These are phyloP conservation scores for Rhopalosiphum nymphaeae DNA, from an alignment of 2,888 invertebrate genomes.

Conservation along the genomic window DNA sequence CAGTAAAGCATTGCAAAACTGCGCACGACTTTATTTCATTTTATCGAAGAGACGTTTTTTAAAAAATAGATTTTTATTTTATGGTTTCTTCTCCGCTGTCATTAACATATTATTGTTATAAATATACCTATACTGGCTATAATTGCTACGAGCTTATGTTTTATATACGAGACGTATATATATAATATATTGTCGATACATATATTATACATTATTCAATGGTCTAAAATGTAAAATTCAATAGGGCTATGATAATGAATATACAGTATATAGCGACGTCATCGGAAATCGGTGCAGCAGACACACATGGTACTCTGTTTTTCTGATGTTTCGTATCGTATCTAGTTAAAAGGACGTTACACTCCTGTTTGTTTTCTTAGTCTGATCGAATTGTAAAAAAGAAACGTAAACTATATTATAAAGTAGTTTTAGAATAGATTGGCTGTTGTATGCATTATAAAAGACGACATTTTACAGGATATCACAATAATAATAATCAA, in stretches of 20 bases:
- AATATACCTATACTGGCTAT: slow-evolving; percentile 6
- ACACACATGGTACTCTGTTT: neutral
- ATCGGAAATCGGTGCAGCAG: neutral
- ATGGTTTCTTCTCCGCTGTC: neutral
- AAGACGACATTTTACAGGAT: neutral
- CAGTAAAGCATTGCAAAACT: neutral
- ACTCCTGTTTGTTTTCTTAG: neutral
- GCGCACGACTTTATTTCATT: slow-evolving; percentile 29
- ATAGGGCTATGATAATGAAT: neutral
- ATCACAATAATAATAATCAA: neutral
- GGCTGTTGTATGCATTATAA: neutral
- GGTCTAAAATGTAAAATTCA: slow-evolving; percentile 58
- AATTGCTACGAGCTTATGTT: neutral
- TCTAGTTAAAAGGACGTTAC: neutral
- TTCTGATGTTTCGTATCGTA: neutral
- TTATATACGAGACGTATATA: neutral
- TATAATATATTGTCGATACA: neutral
- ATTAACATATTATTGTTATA: slow-evolving; percentile 31
- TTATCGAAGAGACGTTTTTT: neutral
- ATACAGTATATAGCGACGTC: neutral
- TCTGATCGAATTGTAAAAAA: neutral
- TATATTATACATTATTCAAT: slow-evolving; percentile 46
- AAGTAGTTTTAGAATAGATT: neutral
- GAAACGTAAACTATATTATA: neutral
- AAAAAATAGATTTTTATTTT: slow-evolving; percentile 29